Base-by-base conservation (phyloP, 2,797 vertebrate genomes). In the Bovichtus variegatus region DNA sequence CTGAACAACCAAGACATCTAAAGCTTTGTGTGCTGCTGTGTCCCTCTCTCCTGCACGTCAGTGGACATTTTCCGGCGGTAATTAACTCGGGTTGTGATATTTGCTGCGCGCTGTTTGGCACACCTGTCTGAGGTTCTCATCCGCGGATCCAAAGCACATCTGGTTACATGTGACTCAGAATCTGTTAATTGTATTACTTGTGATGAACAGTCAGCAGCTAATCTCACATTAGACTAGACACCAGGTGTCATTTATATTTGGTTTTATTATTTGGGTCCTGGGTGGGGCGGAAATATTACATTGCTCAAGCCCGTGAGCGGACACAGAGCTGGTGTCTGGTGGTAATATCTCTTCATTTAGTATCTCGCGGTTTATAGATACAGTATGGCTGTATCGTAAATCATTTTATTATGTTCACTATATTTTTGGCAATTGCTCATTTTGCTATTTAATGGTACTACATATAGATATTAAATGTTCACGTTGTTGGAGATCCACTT, bases 41-140 rank as follows among this genome's bases (percentile, higher is more conserved):
- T 43, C 23, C 16, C 38, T 51, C 34, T 54, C 57, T 15, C 9
- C 54, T 15, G 50, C 69, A 23, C 9, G 25, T 63, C 74, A 40
- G 10, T 29, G 18, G 60, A 70, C 16, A 23, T 66, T 74, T 50
- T 40, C 58, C 6, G 18, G 65, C 46, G 38, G 15, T 65, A 62
- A 71, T 76, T 65, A 71, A 11, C 29, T 36, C 18, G 19, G 21
- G 40, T 62, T 64, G 66, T 63, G 53, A 64, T 57, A 38, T 78
- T 59, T 60, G 27, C 36, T 9, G 2, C 15, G 41, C 5, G 40
- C 46, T 40, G 50, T 58, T 61, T 55, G 55, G 11, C 13, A 11
- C 53, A 71, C 38, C 65, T 68, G 74, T 60, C 69, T 69, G 80
- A 38, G 0, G 16, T 46, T 49, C 29, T 44, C 36, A 50, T 59